Evolutionary conservation across 2,888 invertebrate genomes (phyloP).

Genomic region (Scaptomyza reducta): DNA sequence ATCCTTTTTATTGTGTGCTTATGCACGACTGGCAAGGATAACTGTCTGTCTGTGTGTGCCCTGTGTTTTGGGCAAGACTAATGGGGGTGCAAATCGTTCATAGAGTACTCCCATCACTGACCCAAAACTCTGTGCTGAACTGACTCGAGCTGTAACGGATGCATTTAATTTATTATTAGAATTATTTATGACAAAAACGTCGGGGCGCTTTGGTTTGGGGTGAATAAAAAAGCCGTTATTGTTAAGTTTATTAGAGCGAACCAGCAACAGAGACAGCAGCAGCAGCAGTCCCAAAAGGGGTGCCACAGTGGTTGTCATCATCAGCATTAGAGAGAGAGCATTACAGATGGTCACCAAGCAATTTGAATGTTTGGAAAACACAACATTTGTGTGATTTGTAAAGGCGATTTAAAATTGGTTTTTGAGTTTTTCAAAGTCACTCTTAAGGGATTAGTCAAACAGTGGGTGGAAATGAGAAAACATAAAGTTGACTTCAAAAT

Average conservation of each 20-base stretch:
- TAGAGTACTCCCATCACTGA: conserved; percentile 42
- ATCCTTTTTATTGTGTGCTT: conserved; percentile 57
- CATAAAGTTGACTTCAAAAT: background rate
- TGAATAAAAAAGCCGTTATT: conserved; percentile 77
- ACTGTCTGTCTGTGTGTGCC: conserved; percentile 58
- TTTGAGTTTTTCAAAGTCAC: conserved; percentile 4
- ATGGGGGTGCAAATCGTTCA: conserved; percentile 79
- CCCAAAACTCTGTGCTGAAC: conserved; percentile 24
- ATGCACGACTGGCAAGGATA: conserved; percentile 75
- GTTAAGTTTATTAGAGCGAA: conserved; percentile 73
- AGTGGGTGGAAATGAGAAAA: background rate
- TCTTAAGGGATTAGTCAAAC: conserved; percentile 7
- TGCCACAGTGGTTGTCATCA: conserved; percentile 59
- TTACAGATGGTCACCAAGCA: conserved; percentile 10
- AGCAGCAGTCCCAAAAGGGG: conserved; percentile 53
- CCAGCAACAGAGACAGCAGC: conserved; percentile 18
- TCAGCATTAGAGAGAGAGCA: background rate
- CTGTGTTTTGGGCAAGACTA: conserved; percentile 66
- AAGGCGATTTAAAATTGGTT: conserved; percentile 7
- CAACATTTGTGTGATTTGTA: conserved; percentile 6
- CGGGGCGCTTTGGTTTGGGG: conserved; percentile 45
- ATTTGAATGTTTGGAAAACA: background rate
- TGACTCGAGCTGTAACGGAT: conserved; percentile 81
- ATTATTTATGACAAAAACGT: conserved; percentile 82
- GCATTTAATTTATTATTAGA: conserved; percentile 84